Base-by-base conservation (phyloP, 2,888 invertebrate species). In the Pomacea canaliculata region DNA sequence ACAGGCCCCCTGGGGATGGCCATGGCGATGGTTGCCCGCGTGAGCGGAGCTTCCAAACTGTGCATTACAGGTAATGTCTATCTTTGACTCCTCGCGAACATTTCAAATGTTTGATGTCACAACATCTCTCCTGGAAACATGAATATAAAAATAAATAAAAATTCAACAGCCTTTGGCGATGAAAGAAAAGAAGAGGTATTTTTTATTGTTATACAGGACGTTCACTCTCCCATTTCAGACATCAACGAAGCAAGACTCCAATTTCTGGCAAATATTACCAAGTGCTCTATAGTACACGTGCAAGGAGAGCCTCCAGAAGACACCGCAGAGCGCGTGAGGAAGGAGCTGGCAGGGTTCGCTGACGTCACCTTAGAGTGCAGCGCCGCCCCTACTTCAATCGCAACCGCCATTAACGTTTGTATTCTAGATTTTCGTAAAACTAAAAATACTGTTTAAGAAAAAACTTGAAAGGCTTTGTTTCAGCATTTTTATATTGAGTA, bases 341-440 rank as follows among this genome's bases (percentile, higher is more conserved):
- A 63, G 27, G 18, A 65, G 76, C 71, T 88, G 37, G 87, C 85
- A 9, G 78, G 81, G 27, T 95, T 95, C 0, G 94, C 95, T 78
- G 90, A 91, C 74, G 93, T 94, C 78, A 93, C 95, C 4, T 94
- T 98, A 81, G 98, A 98, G 88, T 97, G 97, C 80, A 95, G 95
- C 83, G 98, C 97, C 1, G 95, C 94, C 0, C 94, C 96, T 89
- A 91, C 94, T 46, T 94, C 95, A 67, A 94, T 95, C 59, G 92
- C 95, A 46, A 89, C 95, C 56, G 95, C 95, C 0, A 93, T 97
- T 83, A 91, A 94, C 92, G 96, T 96, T 89, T 92, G 80, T 46
- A 37, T 48, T 9, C 5, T 3, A n/a, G 16, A 48, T 13, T 67
- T 46, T 67, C 37, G 10, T 8, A 16, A 56, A 7, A 16, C 8